Conservation (phyloP, 2,113 vertebrate species). For the Cricetomys ansorgei region DNA sequence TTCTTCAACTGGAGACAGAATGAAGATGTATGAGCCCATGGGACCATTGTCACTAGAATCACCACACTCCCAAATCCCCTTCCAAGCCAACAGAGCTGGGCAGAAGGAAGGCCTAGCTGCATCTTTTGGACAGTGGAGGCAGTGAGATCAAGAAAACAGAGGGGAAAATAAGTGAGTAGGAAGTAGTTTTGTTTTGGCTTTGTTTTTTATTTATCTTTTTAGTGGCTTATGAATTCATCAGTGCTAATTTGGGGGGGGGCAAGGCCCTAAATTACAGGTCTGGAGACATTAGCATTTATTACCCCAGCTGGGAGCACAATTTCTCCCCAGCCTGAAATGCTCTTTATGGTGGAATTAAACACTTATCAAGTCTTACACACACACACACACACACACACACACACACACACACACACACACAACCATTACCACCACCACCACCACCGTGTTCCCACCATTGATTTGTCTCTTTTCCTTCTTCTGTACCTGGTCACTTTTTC, state of each 20-base stretch:
- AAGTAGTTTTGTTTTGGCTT: neutral
- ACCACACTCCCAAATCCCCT: neutral
- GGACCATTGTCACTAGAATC: neutral
- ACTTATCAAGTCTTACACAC: neutral
- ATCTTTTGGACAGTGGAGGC: neutral
- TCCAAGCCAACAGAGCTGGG: neutral
- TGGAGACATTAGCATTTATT: neutral
- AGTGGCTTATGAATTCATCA: neutral
- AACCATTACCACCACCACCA: neutral
- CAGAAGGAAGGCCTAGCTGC: neutral
- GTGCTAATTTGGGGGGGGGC: neutral
- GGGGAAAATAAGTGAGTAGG: neutral
- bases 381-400: neutral
- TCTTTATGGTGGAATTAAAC: neutral
- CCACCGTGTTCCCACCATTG: neutral
- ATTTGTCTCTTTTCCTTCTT: neutral
- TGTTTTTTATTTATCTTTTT: slow-evolving; percentile 1
- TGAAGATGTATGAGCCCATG: neutral
- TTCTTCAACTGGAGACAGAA: neutral
- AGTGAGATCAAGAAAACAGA: neutral
- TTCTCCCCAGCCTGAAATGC: neutral
- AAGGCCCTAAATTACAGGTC: neutral
- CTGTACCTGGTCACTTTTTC: neutral
- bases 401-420: neutral
- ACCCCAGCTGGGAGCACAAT: neutral